Conservation (phyloP, 2,797 vertebrate species). For the Sebastes hopkinsi region DNA sequence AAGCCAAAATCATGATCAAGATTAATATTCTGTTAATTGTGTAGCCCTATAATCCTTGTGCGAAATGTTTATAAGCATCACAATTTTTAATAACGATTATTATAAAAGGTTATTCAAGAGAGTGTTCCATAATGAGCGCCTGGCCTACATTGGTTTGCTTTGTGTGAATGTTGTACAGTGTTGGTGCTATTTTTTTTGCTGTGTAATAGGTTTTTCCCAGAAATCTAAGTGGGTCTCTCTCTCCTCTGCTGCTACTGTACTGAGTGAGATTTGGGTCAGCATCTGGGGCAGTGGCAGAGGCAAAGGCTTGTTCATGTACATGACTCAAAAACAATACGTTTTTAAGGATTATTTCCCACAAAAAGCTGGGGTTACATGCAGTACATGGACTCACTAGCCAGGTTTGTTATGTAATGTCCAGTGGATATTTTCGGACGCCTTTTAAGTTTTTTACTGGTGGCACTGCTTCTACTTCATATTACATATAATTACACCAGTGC, state of each 20-base stretch:
- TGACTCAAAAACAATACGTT: background rate
- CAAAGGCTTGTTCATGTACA: background rate
- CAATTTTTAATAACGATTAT: background rate
- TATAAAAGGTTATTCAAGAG: background rate
- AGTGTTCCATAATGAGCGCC: background rate
- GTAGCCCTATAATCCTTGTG: background rate
- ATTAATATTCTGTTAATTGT: background rate
- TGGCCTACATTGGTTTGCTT: slow-evolving; percentile 14
- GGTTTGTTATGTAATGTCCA: background rate
- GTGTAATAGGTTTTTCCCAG: slow-evolving; percentile 53
- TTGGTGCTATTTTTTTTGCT: slow-evolving; percentile 41
- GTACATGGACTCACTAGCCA: background rate
- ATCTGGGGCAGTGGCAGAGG: slow-evolving; percentile 54
- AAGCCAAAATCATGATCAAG: background rate
- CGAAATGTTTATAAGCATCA: background rate
- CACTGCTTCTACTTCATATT: background rate
- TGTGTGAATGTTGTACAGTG: background rate
- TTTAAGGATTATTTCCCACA: background rate
- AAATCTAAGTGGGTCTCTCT: slow-evolving; percentile 48
- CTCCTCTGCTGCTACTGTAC: slow-evolving; percentile 39
- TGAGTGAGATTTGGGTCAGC: slow-evolving; percentile 58
- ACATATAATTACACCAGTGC: background rate
- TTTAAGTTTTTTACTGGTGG: background rate
- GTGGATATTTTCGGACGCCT: background rate
- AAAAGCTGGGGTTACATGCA: background rate